Base-by-base conservation (phyloP, 2,888 invertebrate genomes). In the Adelphocoris suturalis region DNA sequence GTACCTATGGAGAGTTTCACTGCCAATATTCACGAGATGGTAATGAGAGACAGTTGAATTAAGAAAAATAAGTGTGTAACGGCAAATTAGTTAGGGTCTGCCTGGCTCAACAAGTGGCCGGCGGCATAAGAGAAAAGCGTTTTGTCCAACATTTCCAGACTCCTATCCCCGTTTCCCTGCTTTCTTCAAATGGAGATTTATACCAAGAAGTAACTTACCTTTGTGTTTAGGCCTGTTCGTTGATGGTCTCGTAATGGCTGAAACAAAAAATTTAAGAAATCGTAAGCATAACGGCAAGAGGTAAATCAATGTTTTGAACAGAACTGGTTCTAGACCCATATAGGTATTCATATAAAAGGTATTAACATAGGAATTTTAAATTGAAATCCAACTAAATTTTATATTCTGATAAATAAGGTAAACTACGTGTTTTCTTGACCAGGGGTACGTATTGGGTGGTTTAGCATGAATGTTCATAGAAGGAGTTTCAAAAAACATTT, bases 191-290 rank as follows among this genome's bases (percentile, higher is more conserved):
- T 86, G 68, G 47, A 86, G 75, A 86, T 86, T 86, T 86, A 86
- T 75, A 75, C 23, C 19, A 75, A 48, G 61, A n/a, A 37, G 78
- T 37, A 55, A 55, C 91, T 68, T 88, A 91, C 91, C 91, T 91
- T 91, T 91, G 86, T 91, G 90, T 55, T 91, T 91, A 48, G 91
- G 90, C 46, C 90, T 80, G 87, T 86, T 89, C 23, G 90, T 91
- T 19, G 90, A 76, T 46, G 90, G 91, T 55, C 90, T 90, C 47
- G 91, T 87, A 87, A 91, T 90, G 68, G 87, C 91, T 91, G 90
- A 82, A 91, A 91, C 86, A 86, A 86, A 75, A 86, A 75, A 75
- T 47, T 46, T 86, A 86, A 86, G 75, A 19, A 75, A 75, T 75
- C n/a, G 47, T 75, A 14, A 86, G 75, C 57, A 61, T 55, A 61